Percentiles rank a stretch among this genome's conserved stretches.
Evolutionary conservation across 2,797 vertebrate species (phyloP).

Genomic region (Sebastolobus altivelis): DNA sequence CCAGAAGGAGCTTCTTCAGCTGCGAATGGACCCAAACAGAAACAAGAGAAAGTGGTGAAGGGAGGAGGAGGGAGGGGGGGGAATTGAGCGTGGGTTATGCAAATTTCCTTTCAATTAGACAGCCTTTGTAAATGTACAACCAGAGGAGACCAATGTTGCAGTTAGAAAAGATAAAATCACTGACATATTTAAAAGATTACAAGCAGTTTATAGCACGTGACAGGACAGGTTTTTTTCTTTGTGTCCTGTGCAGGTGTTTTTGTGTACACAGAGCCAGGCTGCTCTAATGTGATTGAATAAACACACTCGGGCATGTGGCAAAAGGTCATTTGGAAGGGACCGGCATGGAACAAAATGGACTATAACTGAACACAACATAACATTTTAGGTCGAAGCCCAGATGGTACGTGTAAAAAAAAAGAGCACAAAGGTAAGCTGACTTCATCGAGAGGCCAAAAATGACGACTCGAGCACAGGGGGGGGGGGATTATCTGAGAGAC

Average conservation of each 20-base stretch:
- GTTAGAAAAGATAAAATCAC: constrained; percentile 27
- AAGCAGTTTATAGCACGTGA: constrained; percentile 31
- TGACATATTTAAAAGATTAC: constrained; percentile 26
- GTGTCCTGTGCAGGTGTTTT: constrained; percentile 62
- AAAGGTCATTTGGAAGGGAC: constrained; percentile 71
- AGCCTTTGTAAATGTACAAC: constrained; percentile 46
- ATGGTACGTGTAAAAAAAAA: constrained; percentile 62
- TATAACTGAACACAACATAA: constrained; percentile 62
- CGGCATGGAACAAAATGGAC: constrained; percentile 73
- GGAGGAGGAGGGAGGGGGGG: background rate
- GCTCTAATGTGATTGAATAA: constrained; percentile 76
- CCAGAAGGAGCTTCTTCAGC: constrained; percentile 99
- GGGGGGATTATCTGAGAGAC: constrained; percentile 53
- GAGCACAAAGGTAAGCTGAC: constrained; percentile 46
- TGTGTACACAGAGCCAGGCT: constrained; percentile 63
- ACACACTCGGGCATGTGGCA: constrained; percentile 62
- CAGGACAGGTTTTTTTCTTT: constrained; percentile 4
- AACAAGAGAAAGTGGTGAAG: constrained; percentile 46
- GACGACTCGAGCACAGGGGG: constrained; percentile 25
- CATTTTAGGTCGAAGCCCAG: constrained; percentile 61
- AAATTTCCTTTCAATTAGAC: constrained; percentile 71
- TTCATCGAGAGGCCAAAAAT: constrained; percentile 40
- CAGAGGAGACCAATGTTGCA: constrained; percentile 14
- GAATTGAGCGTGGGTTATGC: constrained; percentile 52
- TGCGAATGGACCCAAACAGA: constrained; percentile 82